Percentiles rank a stretch among this genome's conserved stretches.
These are phyloP conservation scores for Cassiopea andromeda DNA, from an alignment of 30 jellyfish, hydroid and myxozoan genomes.

Conservation along the genomic window DNA sequence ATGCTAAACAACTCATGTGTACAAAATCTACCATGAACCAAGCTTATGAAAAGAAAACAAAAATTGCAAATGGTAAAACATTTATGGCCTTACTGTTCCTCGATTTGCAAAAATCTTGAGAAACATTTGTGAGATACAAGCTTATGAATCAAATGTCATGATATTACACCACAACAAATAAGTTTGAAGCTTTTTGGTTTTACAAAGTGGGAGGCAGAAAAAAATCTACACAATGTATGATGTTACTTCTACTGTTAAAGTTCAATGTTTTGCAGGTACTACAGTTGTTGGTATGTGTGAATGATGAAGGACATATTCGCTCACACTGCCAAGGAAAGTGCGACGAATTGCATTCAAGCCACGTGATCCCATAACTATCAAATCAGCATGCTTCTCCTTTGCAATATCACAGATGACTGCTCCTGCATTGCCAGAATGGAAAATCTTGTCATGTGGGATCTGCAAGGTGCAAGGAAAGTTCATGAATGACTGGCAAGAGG, in stretches of 20 bases:
- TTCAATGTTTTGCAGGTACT: conserved; percentile 58
- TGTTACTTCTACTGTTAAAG: neutral
- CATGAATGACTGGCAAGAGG: neutral
- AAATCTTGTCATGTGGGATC: conserved; percentile 65
- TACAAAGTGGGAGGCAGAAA: neutral
- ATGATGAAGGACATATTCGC: conserved; percentile 80
- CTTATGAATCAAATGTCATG: neutral
- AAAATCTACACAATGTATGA: conserved; percentile 2
- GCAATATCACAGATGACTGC: conserved; percentile 73
- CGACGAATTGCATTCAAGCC: conserved; percentile 80
- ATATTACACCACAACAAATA: neutral
- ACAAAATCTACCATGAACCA: no score
- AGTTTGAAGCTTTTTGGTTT: neutral
- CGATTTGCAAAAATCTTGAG: neutral
- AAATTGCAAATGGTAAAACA: no score
- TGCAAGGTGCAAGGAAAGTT: neutral
- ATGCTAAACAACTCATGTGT: no score
- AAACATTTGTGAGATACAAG: neutral
- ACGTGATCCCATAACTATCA: conserved; percentile 84
- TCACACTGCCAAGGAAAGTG: conserved; percentile 78
- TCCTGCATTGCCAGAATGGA: conserved; percentile 81
- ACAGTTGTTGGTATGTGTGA: conserved; percentile 70
- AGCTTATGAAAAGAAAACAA: no score
- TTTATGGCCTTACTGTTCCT: no score
- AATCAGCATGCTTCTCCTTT: conserved; percentile 60